phyloP scores from a whole-genome alignment of 2,797 vertebrate species.

The Enteromius thamalakanensis region DNA sequence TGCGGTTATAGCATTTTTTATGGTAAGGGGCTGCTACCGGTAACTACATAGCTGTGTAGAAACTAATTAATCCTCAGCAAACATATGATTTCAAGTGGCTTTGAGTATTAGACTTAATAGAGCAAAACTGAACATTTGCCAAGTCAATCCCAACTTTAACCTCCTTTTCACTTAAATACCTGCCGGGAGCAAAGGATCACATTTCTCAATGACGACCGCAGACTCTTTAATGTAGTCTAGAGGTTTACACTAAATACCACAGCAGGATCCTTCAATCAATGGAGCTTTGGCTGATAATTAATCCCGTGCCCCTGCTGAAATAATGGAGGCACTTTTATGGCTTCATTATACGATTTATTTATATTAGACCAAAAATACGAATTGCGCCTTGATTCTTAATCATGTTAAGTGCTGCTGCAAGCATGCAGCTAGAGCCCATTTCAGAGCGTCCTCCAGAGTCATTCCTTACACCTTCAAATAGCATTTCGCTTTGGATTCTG shows the following conservation, averaged over 20 bases:
- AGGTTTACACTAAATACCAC: conserved; percentile 53
- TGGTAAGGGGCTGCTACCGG: neutral
- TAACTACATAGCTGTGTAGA: neutral
- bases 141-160: conserved; percentile 40
- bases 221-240: conserved; percentile 53
- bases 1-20: neutral
- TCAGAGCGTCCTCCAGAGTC: conserved; percentile 40
- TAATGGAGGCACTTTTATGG: conserved; percentile 52
- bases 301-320: conserved; percentile 53
- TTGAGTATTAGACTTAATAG: conserved; percentile 42
- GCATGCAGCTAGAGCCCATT: conserved; percentile 32
- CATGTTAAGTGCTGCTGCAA: conserved; percentile 52
- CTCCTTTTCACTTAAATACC: conserved; percentile 21
- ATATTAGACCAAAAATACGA: conserved; percentile 56
- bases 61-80: conserved; percentile 23
- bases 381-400: conserved; percentile 56
- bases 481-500: conserved; percentile 47
- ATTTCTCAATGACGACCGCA: conserved; percentile 44
- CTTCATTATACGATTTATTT: conserved; percentile 62
- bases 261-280: conserved; percentile 54
- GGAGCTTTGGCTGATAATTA: conserved; percentile 49
- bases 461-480: conserved; percentile 60
- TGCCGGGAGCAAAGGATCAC: conserved; percentile 41
- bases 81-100: conserved; percentile 4
- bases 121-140: conserved; percentile 43